Percentiles rank a stretch among this genome's conserved stretches.
Conservation (phyloP, 2,113 vertebrate species). For the Colaptes auratus region DNA sequence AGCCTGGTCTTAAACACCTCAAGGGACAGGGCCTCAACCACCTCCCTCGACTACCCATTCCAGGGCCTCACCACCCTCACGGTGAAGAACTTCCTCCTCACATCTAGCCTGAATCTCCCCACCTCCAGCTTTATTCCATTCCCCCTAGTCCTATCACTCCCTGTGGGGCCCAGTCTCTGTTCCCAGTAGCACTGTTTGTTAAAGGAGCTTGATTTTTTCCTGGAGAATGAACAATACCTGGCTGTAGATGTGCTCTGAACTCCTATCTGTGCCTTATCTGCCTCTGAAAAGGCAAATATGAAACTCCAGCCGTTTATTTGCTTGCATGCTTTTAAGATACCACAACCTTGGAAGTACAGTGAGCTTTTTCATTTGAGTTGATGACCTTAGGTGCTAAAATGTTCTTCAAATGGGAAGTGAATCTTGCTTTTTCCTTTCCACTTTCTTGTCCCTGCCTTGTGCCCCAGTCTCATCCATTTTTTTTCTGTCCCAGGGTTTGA, state of each 20-base stretch:
- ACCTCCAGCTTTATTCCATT: too few species aligned
- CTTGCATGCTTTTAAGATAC: slow-evolving; percentile 38
- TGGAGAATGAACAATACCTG: background rate
- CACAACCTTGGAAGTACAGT: slow-evolving; percentile 32
- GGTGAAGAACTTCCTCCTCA: too few species aligned
- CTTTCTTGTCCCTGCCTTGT: background rate
- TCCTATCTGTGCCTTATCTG: slow-evolving; percentile 62
- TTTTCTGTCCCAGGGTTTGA: background rate
- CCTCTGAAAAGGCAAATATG: slow-evolving; percentile 44
- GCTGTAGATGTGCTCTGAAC: background rate
- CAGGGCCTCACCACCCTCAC: too few species aligned
- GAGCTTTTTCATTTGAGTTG: background rate
- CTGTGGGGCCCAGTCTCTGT: background rate
- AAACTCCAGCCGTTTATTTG: slow-evolving; percentile 39
- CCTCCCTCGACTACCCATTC: too few species aligned
- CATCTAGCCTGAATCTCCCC: too few species aligned
- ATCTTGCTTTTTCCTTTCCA: background rate
- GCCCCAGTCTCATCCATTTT: background rate
- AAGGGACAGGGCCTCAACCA: too few species aligned
- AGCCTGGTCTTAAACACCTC: too few species aligned
- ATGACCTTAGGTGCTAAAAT: background rate
- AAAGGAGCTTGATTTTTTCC: background rate
- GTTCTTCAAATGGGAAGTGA: background rate
- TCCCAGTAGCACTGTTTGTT: background rate
- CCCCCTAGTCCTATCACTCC: too few species aligned